These are phyloP conservation scores for Otus sunia DNA, from an alignment of 2,113 vertebrate genomes.

Conservation along the genomic window DNA sequence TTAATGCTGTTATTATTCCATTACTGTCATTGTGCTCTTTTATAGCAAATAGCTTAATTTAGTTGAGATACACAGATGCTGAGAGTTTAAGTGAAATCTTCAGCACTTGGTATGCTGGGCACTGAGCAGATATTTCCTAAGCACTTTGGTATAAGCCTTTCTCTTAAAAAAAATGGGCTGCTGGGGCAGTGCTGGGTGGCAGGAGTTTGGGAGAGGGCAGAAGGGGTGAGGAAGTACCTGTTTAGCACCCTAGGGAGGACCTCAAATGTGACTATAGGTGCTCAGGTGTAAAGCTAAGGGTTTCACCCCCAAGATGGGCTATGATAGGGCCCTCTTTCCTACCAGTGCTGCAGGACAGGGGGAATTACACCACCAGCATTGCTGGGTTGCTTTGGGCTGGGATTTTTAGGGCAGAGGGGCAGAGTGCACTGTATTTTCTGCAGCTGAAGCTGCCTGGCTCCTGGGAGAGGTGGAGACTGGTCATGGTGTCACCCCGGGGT, in stretches of 20 bases:
- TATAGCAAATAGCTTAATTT: slow-evolving; percentile 74
- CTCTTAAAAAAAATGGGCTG: neutral
- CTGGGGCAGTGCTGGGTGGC: neutral
- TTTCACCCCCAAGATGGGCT: neutral
- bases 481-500: neutral
- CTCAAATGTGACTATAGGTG: neutral
- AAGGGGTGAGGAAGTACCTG: neutral
- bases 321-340: neutral
- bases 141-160: slow-evolving; percentile 33
- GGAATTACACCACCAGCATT: neutral
- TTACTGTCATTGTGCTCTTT: slow-evolving; percentile 74
- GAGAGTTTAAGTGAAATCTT: slow-evolving; percentile 72
- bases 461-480: neutral
- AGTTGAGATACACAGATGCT: slow-evolving; percentile 72
- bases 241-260: neutral
- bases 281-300: neutral
- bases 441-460: neutral
- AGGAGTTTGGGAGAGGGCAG: neutral
- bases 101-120: slow-evolving; percentile 54
- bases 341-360: neutral
- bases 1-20: slow-evolving; percentile 76
- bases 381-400: neutral
- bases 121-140: slow-evolving; percentile 42
- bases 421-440: neutral
- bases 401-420: neutral